Evolutionary conservation across 2,888 invertebrate genomes (phyloP), one percentile per base, ranked within the genome.

Genomic region (Netelia inedita): DNA sequence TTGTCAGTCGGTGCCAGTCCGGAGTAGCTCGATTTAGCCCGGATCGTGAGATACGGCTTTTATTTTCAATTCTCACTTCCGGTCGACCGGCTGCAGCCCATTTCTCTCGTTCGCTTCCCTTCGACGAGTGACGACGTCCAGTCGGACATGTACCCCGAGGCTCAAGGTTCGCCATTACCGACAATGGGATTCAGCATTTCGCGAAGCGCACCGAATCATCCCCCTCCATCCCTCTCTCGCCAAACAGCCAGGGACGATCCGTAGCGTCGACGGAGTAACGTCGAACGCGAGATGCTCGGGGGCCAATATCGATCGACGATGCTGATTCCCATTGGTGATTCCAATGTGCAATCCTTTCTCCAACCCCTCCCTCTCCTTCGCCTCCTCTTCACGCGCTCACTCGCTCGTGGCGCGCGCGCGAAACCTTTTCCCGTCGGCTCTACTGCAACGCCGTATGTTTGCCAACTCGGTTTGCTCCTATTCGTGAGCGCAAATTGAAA

Each of bases 401-500:
- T 43, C 2, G 11, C 55, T 28, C 35, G 2, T 41, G 9, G 46
- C 63, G 61, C 61, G 55, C 59, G 55, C 59, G 59, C 59, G 74
- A 46, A 66, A 66, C 65, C 50, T 63, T 78, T 72, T 43, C 66
- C 21, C 68, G 19, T 16, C 16, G 53, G 5, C 46, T 66, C 65
- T 23, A 43, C 59, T 61, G 21, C 68, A 68, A 21, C 57, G 14
- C 55, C 71, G 59, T 83, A 66, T 78, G 72, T 81, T 81, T 75
- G 65, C 82, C 65, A 76, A 46, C 46, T 21, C 28, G 53, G 79
- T 66, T 78, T 72, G 50, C 79, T 79, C 76, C 75, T 69, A 65
- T 83, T 78, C 73, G 66, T 46, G 83, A 57, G 81, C 79, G 75
- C 85, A 89, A 88, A 88, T 89, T 87, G 89, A 88, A 88, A 89